These are phyloP conservation scores for Syrmaticus mikado DNA, from an alignment of 2,113 vertebrate species.

Conservation along the genomic window DNA sequence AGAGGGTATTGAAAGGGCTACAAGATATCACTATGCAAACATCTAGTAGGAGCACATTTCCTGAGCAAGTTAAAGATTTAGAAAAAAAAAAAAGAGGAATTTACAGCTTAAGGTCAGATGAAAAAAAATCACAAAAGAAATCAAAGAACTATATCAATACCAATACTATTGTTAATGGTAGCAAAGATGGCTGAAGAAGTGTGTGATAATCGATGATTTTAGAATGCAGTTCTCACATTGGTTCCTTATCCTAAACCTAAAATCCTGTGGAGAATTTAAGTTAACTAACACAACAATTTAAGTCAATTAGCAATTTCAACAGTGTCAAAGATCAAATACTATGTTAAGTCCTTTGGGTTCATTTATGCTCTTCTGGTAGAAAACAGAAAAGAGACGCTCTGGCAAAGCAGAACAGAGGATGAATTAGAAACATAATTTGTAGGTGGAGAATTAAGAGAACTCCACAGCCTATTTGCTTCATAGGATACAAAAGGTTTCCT, in stretches of 20 bases:
- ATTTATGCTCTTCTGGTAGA: background rate
- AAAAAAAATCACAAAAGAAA: background rate
- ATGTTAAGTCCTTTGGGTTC: background rate
- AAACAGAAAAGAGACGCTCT: background rate
- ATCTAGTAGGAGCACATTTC: background rate
- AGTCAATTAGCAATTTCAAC: background rate
- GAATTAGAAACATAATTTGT: background rate
- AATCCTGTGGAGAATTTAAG: background rate
- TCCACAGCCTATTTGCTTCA: background rate
- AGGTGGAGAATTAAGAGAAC: background rate
- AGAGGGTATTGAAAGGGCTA: conserved; percentile 10
- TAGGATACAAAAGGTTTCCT: background rate
- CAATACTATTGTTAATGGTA: background rate
- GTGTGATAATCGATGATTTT: background rate
- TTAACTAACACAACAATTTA: background rate
- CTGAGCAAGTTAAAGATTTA: background rate
- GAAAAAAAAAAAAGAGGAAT: background rate
- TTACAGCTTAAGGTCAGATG: background rate
- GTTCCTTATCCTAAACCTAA: background rate
- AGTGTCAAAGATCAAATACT: background rate
- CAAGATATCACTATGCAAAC: conserved; percentile 1
- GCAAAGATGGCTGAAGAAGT: background rate
- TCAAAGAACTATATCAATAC: background rate
- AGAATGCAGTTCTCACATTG: background rate
- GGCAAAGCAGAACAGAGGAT: background rate